Evolutionary conservation across 1,140 invertebrate species (phyloP).

Genomic region (Phthorimaea operculella): DNA sequence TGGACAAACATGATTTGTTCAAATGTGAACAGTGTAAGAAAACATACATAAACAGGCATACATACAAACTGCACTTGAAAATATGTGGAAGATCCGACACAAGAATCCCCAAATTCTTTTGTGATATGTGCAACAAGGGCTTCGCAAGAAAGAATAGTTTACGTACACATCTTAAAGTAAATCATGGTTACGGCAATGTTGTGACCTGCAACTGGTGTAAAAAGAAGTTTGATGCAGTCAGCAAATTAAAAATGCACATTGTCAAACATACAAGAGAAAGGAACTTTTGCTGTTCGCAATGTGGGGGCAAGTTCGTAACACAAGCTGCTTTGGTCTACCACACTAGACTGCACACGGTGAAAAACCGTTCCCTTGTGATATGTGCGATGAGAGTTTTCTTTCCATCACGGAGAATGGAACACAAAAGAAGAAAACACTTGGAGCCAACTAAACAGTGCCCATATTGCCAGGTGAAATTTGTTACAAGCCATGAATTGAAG

Average conservation of each 20-base stretch:
- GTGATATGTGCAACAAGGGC: slow-evolving; percentile 46
- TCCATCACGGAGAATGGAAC: slow-evolving; percentile 52
- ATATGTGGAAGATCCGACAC: slow-evolving; percentile 27
- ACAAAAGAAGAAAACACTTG: slow-evolving; percentile 43
- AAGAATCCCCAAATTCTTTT: slow-evolving; percentile 29
- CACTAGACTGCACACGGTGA: slow-evolving; percentile 46
- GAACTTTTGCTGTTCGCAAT: slow-evolving; percentile 42
- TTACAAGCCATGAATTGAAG: slow-evolving; percentile 22
- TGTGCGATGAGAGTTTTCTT: slow-evolving; percentile 44
- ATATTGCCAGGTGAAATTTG: slow-evolving; percentile 41
- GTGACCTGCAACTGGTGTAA: slow-evolving; percentile 42
- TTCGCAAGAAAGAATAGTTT: slow-evolving; percentile 39
- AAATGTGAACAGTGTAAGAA: slow-evolving; percentile 34
- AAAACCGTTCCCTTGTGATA: slow-evolving; percentile 41
- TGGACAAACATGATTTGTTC: slow-evolving; percentile 32
- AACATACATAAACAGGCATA: slow-evolving; percentile 29
- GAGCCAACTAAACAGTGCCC: slow-evolving; percentile 38
- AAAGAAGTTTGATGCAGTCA: slow-evolving; percentile 48
- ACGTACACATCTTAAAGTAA: slow-evolving; percentile 37
- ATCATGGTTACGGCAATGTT: slow-evolving; percentile 43
- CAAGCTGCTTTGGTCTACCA: slow-evolving; percentile 42
- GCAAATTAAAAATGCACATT: slow-evolving; percentile 39
- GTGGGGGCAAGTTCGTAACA: slow-evolving; percentile 45
- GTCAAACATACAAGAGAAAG: slow-evolving; percentile 48
- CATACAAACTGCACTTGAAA: slow-evolving; percentile 31